Conservation (phyloP, 2,888 invertebrate species). For the Hypena proboscidalis region DNA sequence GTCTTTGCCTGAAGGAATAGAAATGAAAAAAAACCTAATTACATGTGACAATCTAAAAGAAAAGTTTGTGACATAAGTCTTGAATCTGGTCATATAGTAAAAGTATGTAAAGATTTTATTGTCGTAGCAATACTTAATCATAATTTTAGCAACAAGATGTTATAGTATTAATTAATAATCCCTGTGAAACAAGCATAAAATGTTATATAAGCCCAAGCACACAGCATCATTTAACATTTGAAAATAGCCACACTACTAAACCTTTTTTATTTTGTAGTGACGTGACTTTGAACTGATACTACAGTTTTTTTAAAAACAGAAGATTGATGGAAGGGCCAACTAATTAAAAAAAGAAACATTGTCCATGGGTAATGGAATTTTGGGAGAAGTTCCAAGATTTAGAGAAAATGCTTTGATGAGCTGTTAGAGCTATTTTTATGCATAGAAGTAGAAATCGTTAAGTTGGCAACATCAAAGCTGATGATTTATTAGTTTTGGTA, state of each 20-base stretch:
- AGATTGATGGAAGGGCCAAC: conserved; percentile 25
- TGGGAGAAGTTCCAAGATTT: conserved; percentile 18
- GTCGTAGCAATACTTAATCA: too few species aligned
- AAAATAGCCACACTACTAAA: conserved; percentile 27
- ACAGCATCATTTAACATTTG: conserved; percentile 28
- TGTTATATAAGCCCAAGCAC: conserved; percentile 23
- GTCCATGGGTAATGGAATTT: conserved; percentile 22
- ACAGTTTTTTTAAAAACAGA: conserved; percentile 9
- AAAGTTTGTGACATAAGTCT: too few species aligned
- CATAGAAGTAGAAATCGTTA: not conserved
- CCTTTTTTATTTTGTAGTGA: conserved; percentile 11
- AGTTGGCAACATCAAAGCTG: conserved; percentile 17
- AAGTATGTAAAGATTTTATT: too few species aligned
- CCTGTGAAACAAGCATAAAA: too few species aligned
- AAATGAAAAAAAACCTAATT: too few species aligned
- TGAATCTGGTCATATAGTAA: too few species aligned
- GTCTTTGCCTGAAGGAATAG: too few species aligned
- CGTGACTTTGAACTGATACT: too few species aligned
- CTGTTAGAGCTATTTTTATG: not conserved
- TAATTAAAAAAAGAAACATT: conserved; percentile 30
- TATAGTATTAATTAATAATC: too few species aligned
- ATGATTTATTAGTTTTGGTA: not conserved
- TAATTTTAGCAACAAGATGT: too few species aligned
- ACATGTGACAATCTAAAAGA: too few species aligned
- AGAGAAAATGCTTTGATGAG: conserved; percentile 26